Percentiles rank a stretch among this genome's conserved stretches.
These are phyloP conservation scores for Xenus cinereus DNA, from an alignment of 2,113 vertebrate species.

Conservation along the genomic window DNA sequence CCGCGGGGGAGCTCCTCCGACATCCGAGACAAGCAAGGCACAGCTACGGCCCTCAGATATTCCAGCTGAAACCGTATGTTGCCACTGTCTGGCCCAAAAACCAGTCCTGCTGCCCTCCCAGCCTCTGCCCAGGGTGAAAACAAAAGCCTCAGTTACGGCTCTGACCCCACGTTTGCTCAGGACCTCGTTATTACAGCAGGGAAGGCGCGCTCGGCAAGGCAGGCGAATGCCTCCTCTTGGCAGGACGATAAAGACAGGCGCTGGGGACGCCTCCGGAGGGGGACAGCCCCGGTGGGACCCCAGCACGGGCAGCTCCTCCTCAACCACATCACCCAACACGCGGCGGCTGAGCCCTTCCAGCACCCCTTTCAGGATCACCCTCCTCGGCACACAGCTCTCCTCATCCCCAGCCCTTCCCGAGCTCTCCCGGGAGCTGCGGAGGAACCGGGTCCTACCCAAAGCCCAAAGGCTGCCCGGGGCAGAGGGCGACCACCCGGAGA, in stretches of 20 bases:
- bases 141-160: not conserved
- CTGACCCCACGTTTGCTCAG: not conserved
- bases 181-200: not conserved
- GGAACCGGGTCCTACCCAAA: not conserved
- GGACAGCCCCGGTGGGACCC: not conserved
- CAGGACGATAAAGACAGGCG: not conserved
- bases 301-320: not conserved
- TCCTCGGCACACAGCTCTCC: accelerated
- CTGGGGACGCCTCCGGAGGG: not conserved
- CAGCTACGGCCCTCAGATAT: not conserved
- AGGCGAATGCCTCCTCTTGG: not conserved
- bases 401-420: not conserved
- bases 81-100: not conserved
- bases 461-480: accelerated
- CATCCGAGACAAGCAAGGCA: not conserved
- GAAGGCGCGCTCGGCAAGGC: not conserved
- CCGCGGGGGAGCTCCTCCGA: accelerated
- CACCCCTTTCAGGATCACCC: accelerated
- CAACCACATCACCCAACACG: not conserved
- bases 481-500: accelerated
- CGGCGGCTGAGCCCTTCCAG: not conserved
- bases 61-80: not conserved
- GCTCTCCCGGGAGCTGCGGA: not conserved
- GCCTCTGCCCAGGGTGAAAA: not conserved
- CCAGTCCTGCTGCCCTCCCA: not conserved